Base-by-base conservation (phyloP, 2,888 invertebrate species). In the Troilus luridus region DNA sequence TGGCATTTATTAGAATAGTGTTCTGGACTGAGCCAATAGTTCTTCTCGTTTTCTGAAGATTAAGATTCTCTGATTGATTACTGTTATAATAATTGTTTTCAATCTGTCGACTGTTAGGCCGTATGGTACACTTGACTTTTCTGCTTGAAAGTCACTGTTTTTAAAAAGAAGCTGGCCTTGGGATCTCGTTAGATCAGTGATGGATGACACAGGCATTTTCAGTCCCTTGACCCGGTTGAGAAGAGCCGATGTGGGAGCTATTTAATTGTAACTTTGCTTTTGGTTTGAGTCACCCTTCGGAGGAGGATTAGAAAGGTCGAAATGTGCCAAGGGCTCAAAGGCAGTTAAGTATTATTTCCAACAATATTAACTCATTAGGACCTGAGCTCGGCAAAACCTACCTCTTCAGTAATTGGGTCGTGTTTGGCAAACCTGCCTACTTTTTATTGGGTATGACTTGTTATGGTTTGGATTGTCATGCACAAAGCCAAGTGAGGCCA, bases 151-250 rank as follows among this genome's bases (percentile, higher is more conserved):
- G 17, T 14, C 72, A 72, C 19, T 56, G 56, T 85, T 85, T 56
- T 56, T 56, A 21, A 85, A 85, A 56, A 85, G 85, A 58, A 85
- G n/a, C 21, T 56, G 85, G 54, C 85, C 85, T 85, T 85, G 85
- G 56, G 21, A 85, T 54, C 85, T 56, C n/a, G 6, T 21, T 5
- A 21, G 85, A 85, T 85, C 85, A 8, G 56, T 58, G 56, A 85
- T 56, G 85, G 85, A 85, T 85, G 85, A 56, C 85, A 85, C 56
- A 54, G 56, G 85, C n/a, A 1, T 85, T 85, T 85, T n/a, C 56
- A 85, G 56, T 56, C 14, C 85, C 85, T 85, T 85, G 85, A 85
- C 85, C 85, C 56, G 85, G n/a, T 85, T 85, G 54, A 58, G 85
- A 54, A n/a, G 56, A 58, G 6, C n/a, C n/a, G 56, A 3, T n/a